Conservation (phyloP, 2,888 invertebrate genomes). For the Pristionchus fissidentatus region DNA sequence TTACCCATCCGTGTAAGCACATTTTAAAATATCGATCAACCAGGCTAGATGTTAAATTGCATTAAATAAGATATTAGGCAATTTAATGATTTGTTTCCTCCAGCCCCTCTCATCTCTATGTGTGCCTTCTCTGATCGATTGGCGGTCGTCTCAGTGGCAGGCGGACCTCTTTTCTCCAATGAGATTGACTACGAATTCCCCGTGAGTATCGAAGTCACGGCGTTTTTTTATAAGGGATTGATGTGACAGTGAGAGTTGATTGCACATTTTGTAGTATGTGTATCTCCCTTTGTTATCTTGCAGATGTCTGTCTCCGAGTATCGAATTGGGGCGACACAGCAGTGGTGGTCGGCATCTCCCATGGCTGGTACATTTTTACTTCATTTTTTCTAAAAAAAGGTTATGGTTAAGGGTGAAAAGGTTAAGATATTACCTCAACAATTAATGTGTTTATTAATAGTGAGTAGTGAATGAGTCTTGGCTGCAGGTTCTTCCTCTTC, state of each 20-base stretch:
- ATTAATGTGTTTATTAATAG: too few relatives aligned
- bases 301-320: constrained; percentile 56
- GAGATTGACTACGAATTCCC: constrained; percentile 49
- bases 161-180: constrained; percentile 68
- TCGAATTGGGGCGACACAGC: constrained; percentile 48
- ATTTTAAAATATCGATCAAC: too few relatives aligned
- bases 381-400: neutral
- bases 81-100: neutral
- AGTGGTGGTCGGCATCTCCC: constrained; percentile 29
- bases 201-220: neutral
- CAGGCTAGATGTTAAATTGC: too few relatives aligned
- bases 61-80: neutral
- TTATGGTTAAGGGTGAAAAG: too few relatives aligned
- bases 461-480: too few relatives aligned
- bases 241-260: neutral
- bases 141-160: constrained; percentile 82
- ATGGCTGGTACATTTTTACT: neutral
- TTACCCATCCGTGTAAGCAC: constrained; percentile 74
- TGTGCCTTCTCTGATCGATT: constrained; percentile 81
- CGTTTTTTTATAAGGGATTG: neutral
- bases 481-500: neutral
- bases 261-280: neutral
- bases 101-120: constrained; percentile 82
- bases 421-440: too few relatives aligned
- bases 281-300: constrained; percentile 21